phyloP scores from a whole-genome alignment of 2,888 invertebrate genomes.

The Crossocerus cetratus region DNA sequence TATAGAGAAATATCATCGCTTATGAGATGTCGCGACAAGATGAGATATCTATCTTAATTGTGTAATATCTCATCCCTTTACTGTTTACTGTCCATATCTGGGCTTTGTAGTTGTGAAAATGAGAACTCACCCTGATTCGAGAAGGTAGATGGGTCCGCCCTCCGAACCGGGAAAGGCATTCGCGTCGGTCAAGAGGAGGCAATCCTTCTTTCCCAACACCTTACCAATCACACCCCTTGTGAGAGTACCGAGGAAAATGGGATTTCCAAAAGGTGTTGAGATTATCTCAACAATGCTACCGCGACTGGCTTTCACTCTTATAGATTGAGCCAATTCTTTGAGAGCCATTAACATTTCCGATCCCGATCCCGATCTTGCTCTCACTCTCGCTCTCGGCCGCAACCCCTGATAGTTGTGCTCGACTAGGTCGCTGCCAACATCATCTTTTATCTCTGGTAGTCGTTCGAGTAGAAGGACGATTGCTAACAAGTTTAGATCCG shows the following conservation, averaged over 20 bases:
- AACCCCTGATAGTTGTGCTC: too few species aligned
- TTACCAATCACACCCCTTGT: constrained; percentile 81
- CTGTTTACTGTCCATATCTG: too few species aligned
- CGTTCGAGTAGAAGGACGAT: constrained; percentile 78
- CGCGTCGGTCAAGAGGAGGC: constrained; percentile 80
- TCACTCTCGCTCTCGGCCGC: too few species aligned
- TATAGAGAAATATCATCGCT: not conserved
- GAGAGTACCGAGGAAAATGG: constrained; percentile 80
- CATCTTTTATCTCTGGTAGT: too few species aligned
- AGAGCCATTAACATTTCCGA: too few species aligned
- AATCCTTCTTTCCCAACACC: constrained; percentile 78
- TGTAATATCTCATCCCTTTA: too few species aligned
- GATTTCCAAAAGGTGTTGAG: constrained; percentile 76
- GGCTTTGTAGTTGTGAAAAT: too few species aligned
- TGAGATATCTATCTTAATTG: too few species aligned
- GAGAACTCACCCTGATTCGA: constrained; percentile 16
- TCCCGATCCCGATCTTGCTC: too few species aligned
- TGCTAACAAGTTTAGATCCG: constrained; percentile 78
- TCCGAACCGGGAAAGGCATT: constrained; percentile 81
- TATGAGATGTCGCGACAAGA: not conserved
- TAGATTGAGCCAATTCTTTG: too few species aligned
- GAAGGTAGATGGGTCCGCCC: constrained; percentile 80
- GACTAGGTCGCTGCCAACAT: too few species aligned
- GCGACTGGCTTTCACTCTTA: constrained; percentile 44
- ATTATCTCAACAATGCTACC: constrained; percentile 66